Evolutionary conservation across 2,888 invertebrate genomes (phyloP), one percentile per base, ranked within the genome.

Genomic region (Philopedon plagiatum): DNA sequence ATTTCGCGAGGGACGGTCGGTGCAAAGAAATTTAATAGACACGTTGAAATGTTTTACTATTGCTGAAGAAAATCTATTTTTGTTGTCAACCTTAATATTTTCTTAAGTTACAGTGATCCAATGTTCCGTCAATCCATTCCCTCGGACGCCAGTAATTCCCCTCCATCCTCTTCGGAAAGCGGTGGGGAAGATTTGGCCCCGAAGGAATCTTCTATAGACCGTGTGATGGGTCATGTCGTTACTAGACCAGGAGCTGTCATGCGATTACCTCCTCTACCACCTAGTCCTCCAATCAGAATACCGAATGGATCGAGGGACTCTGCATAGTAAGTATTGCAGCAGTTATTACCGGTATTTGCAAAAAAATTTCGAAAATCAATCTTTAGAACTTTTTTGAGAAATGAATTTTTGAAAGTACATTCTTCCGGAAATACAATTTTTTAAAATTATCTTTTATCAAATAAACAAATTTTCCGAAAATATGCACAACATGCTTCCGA

Each of bases 201-300:
- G 8, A 80, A 77, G 32, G 83, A 83, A 39, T 77, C 81, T 15
- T 83, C 81, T 69, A 78, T 86, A 0, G 86, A 86, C 73, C 78
- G 85, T 21, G 78, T 85, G 1, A 84, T 86, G 85, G 86, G 86
- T 0, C 85, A 85, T 7, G 79, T 81, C 5, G 84, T 86, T 8
- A 76, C 82, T 1, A 79, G 85, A 71, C 85, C 85, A 2, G 84
- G 83, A 8, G 73, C 80, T 5, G 78, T 79, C 5, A 83, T 83
- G 80, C 81, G 80, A 74, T 78, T 86, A 65, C 86, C 86, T 3
- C 85, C 85, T n/a, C 76, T 86, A 75, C 82, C 83, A 67, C 81
- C 83, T 0, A 85, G 85, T 77, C 85, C 85, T 7, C 84, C 84
- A 1, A 75, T 79, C 8, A 73, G 79, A 58, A 63, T 78, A 21